phyloP scores from a whole-genome alignment of 1,140 invertebrate species.

The Polyergus mexicanus region DNA sequence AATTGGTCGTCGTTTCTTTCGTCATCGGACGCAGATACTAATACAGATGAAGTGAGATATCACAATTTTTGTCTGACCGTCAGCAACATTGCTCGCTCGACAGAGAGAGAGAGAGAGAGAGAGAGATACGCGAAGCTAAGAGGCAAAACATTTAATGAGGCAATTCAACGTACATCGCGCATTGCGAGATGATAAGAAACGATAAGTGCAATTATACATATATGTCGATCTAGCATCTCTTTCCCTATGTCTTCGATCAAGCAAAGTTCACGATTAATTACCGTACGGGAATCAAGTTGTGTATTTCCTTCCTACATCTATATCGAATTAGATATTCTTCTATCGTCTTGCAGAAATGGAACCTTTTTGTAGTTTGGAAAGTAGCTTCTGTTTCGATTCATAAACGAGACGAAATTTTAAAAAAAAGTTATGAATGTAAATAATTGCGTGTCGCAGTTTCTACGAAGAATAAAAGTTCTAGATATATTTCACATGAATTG shows the following conservation, averaged over 20 bases:
- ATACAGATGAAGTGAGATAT: conserved; percentile 55
- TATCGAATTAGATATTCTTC: background rate
- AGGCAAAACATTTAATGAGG: conserved; percentile 57
- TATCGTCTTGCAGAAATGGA: background rate
- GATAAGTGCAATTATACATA: conserved; percentile 59
- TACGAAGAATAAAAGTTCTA: background rate
- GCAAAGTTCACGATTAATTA: conserved; percentile 49
- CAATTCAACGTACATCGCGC: conserved; percentile 55
- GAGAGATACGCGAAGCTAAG: conserved; percentile 41
- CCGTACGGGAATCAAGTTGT: conserved; percentile 4
- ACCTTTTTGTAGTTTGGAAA: background rate
- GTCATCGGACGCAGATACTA: conserved; percentile 36
- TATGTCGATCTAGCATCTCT: conserved; percentile 50
- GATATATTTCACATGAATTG: background rate
- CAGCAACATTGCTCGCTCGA: conserved; percentile 13
- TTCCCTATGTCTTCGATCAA: conserved; percentile 22
- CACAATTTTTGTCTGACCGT: conserved; percentile 39
- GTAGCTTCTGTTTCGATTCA: background rate
- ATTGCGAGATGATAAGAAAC: conserved; percentile 37
- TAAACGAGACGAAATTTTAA: background rate
- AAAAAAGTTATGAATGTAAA: background rate
- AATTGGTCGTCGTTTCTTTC: conserved; percentile 38
- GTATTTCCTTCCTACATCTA: background rate
- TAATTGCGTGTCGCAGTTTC: too few relatives aligned
- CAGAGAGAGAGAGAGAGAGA: conserved; percentile 40